Base-by-base conservation (phyloP, 1,140 invertebrate species). In the Papilio xuthus region DNA sequence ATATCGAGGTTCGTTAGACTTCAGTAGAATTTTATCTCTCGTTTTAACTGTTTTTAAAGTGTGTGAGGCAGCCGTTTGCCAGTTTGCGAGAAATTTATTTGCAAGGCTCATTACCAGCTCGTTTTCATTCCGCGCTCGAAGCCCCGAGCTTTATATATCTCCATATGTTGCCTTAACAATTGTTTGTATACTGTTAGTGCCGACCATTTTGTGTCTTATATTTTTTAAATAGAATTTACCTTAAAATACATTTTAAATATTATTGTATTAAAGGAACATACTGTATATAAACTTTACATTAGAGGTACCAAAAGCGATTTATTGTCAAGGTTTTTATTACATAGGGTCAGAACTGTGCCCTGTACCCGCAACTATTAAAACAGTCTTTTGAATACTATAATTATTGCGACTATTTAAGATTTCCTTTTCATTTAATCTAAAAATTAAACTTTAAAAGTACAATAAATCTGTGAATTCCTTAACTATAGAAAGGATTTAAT, bases 31-130 rank as follows among this genome's bases (percentile, higher is more conserved):
- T 67, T 67, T 67, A 67, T 67, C 26, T 67, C 60, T 67, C 60
- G 60, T 67, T 67, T 67, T 67, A 63, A 63, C 60, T 63, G 60
- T 63, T 63, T 63, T 63, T 63, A 63, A 63, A 63, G 60, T 63
- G 60, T 63, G 60, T 63, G 60, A 63, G 60, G 60, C 60, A 63
- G 23, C 60, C 60, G 60, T 63, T 63, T 63, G 60, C 60, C 60
- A 63, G 60, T 28, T 63, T 63, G 60, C 20, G 60, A 63, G 60
- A 63, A 63, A 63, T 63, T 63, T 63, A 63, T 63, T 63, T 63
- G 60, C 60, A 63, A 28, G 60, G 23, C 60, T 63, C 60, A 63
- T 63, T 63, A 63, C 60, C 60, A 63, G 23, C 60, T 63, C 60
- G 60, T 63, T 63, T 63, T 63, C 60, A 63, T 63, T 63, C 60